Percentiles rank a stretch among this genome's conserved stretches.
phyloP scores from a whole-genome alignment of 2,113 vertebrate genomes.

The Ahaetulla prasina region DNA sequence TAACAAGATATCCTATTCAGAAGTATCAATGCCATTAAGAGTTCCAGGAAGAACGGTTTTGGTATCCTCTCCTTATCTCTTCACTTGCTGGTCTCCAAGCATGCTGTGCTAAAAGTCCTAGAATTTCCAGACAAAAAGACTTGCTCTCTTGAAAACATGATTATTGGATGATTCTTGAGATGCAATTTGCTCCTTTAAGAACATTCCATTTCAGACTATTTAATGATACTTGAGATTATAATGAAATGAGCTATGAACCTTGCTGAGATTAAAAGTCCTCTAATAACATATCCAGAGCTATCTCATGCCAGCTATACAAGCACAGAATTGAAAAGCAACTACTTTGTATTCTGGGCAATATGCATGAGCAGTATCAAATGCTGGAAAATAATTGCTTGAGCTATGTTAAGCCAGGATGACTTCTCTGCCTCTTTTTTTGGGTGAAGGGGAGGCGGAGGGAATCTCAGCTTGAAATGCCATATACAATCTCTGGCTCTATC shows the following conservation, averaged over 20 bases:
- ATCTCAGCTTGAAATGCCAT: neutral
- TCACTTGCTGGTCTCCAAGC: neutral
- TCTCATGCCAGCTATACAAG: slow-evolving; percentile 1
- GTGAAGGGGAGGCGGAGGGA: neutral
- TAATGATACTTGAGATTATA: neutral
- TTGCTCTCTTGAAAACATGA: neutral
- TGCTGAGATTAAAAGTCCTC: slow-evolving; percentile 19
- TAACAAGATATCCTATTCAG: neutral
- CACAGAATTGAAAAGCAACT: neutral
- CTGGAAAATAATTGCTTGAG: neutral
- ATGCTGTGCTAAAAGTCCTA: neutral
- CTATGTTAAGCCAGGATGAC: neutral
- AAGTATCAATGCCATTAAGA: neutral
- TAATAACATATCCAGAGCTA: slow-evolving; percentile 1
- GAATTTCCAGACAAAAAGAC: neutral
- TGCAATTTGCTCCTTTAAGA: neutral
- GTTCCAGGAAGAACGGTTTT: neutral
- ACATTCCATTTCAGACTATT: slow-evolving; percentile 1
- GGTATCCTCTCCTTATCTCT: neutral
- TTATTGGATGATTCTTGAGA: neutral
- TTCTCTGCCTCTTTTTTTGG: neutral
- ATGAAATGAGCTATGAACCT: neutral
- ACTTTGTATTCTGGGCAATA: slow-evolving; percentile 18
- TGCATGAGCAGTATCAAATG: neutral
- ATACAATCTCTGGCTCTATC: accelerated